Base-by-base conservation (phyloP, 2,888 invertebrate species). In the Chaetoderma sp. region DNA sequence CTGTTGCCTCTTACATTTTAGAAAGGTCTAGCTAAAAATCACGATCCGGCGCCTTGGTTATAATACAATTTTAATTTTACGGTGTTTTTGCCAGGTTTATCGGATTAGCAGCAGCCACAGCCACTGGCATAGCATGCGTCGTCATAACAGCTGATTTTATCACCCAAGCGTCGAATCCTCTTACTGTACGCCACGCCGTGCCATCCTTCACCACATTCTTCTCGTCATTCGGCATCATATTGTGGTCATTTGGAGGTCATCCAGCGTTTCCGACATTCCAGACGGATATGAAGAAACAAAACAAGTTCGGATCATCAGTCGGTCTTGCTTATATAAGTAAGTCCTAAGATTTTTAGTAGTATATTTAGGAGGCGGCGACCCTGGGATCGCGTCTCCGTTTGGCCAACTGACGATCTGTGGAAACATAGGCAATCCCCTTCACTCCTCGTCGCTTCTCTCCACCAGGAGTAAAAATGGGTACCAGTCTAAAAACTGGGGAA, bases 211-310 rank as follows among this genome's bases (percentile, higher is more conserved):
- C 88, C 64, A 90, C 91, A 68, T 92, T 92, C 85, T 92, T 91
- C 82, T 83, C 92, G 30, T 90, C 92, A 0, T 91, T 92, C 77
- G 92, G 92, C 6, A 91, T 91, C 6, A 90, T 92, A 63, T 87
- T 92, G 82, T 93, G 92, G 81, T 89, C 92, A 0, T 92, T 92
- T 78, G 92, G 92, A 4, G 92, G 92, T 2, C 92, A 92, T 5
- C 91, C 92, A 0, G 90, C 91, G 80, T 89, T 96, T 78, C 90
- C 96, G 71, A 96, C 95, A 0, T 91, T 96, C 56, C 96, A 96
- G 88, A 93, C 95, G 70, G 96, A 96, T 84, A 96, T 96, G 96
- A 90, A 90, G 69, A 90, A 93, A 69, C 93, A 93, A 71, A 87
- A 89, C 1, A 90, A 92, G 77, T 91, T 96, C 70, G 90, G 91